phyloP scores from a whole-genome alignment of 2,888 invertebrate species.

The Sminthurinus aureus region DNA sequence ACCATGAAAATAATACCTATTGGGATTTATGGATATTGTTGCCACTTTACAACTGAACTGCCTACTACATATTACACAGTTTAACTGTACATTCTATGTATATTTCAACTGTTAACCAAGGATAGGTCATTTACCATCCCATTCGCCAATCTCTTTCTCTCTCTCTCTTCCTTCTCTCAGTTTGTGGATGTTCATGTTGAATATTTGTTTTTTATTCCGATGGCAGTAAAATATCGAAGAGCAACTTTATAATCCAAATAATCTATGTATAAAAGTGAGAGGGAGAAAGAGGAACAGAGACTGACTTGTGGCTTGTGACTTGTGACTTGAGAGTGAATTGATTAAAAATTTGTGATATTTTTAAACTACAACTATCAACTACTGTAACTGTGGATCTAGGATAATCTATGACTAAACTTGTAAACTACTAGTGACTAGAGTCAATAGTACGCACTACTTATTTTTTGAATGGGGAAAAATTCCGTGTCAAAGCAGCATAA shows the following conservation, averaged over 20 bases:
- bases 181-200: background rate
- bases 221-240: no score
- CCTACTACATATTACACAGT: background rate
- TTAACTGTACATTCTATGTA: background rate
- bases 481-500: constrained; percentile 24
- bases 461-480: constrained; percentile 28
- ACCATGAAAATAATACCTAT: no score
- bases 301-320: background rate
- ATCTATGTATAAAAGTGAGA: no score
- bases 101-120: background rate
- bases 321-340: constrained; percentile 22
- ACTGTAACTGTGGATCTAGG: no score
- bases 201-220: no score
- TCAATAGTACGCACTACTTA: background rate
- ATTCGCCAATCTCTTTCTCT: background rate
- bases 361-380: constrained; percentile 10
- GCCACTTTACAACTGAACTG: background rate
- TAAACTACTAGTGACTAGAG: no score
- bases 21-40: background rate
- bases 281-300: background rate
- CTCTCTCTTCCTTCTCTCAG: background rate
- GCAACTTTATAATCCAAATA: no score
- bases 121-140: constrained; percentile 1
- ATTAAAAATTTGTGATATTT: constrained; percentile 42
- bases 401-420: no score